These are phyloP conservation scores for Sarcophaga bullata DNA, from an alignment of 1,140 invertebrate genomes.

Conservation along the genomic window DNA sequence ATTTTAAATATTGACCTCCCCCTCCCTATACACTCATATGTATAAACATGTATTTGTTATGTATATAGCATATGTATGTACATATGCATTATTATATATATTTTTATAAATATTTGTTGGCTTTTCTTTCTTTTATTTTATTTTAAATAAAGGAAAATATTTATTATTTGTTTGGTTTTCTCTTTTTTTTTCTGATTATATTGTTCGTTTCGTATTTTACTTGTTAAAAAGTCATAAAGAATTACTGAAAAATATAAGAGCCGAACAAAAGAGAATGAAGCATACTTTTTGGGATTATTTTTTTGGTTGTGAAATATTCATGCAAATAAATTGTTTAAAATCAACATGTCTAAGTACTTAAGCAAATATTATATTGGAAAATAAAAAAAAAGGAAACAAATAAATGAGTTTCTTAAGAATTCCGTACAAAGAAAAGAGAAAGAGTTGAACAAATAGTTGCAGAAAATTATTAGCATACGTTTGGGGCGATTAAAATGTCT, in stretches of 20 bases:
- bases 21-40: neutral
- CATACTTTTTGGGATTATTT: constrained; percentile 2
- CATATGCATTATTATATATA: too few relatives aligned
- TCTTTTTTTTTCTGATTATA: neutral
- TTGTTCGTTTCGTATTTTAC: neutral
- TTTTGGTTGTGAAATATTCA: too few relatives aligned
- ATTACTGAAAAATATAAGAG: neutral
- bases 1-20: constrained; percentile 4
- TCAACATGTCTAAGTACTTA: neutral
- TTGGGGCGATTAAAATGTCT: too few relatives aligned
- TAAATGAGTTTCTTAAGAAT: too few relatives aligned
- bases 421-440: too few relatives aligned
- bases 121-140: neutral
- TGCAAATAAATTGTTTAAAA: neutral
- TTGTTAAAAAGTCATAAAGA: neutral
- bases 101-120: too few relatives aligned
- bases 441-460: too few relatives aligned
- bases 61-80: too few relatives aligned
- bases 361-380: neutral
- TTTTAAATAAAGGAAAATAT: neutral
- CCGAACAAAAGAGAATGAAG: neutral
- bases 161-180: neutral
- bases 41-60: neutral
- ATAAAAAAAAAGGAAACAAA: too few relatives aligned
- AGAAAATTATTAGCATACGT: too few relatives aligned